A percentile compares a stretch with the other conserved stretches of the same genome.
These are phyloP conservation scores for Aspidapion aeneum DNA, from an alignment of 2,888 invertebrate species.

Conservation along the genomic window DNA sequence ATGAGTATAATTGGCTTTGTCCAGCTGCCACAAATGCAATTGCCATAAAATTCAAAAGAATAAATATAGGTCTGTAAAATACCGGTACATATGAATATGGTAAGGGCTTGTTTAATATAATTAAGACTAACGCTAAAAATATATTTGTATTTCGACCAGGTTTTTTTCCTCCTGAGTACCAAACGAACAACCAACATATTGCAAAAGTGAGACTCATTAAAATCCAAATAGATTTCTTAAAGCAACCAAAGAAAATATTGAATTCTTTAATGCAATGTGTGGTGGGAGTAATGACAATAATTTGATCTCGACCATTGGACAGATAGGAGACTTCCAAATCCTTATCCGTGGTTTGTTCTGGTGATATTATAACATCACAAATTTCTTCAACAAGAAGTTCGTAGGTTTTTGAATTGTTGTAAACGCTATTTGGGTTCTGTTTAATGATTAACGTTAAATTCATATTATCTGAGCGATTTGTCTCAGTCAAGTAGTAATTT, in stretches of 20 bases:
- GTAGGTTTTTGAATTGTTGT: not conserved
- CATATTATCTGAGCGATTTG: not conserved
- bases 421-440: not conserved
- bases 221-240: not conserved
- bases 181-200: not conserved
- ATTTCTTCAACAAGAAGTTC: not conserved
- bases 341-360: not conserved
- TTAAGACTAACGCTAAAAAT: not conserved
- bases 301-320: not conserved
- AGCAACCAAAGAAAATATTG: not conserved
- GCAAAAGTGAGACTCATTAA: not conserved
- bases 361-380: not conserved
- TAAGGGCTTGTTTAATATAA: not conserved
- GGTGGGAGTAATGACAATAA: not conserved
- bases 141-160: not conserved
- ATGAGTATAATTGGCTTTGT: not conserved
- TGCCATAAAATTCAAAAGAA: not conserved
- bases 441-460: not conserved
- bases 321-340: not conserved
- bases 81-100: not conserved
- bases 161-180: not conserved
- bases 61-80: not conserved
- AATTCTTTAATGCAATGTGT: not conserved
- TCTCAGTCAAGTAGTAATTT: not conserved
- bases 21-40: not conserved